Evolutionary conservation across 2,888 invertebrate species (phyloP), one percentile per base, ranked within the genome.

Genomic region (Didymodactylos carnosus): DNA sequence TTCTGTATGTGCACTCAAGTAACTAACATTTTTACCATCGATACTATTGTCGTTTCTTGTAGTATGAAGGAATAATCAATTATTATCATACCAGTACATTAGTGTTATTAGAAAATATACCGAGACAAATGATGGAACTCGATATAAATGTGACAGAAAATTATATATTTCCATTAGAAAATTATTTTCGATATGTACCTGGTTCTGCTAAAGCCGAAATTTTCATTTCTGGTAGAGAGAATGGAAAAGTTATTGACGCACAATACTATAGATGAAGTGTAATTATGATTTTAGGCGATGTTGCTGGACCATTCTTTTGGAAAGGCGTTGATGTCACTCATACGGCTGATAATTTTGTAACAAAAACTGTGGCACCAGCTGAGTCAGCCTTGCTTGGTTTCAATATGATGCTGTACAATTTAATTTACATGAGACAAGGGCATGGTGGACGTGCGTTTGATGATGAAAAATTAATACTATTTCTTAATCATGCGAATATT

Each of bases 321-420:
- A 16, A 70, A 40, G 39, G 39, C 8, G 11, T 2, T 10, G 39
- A 70, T 14, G 27, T n/a, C 8, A 1, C 19, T 10, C n/a, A 35
- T 19, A 62, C 62, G n/a, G 29, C 70, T n/a, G 70, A 70, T 70
- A 70, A 70, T 70, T 25, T 41, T 25, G 27, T 70, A 6, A 25
- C n/a, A 19, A 70, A 40, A 27, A 39, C 70, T 11, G 39, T 70
- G 29, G 85, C 85, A 75, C 83, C 84, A 7, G 94, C 90, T 0
- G 95, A 97, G 82, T 93, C 93, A 83, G 93, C 91, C 81, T 90
- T 94, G 87, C 95, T 93, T 85, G 93, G 93, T 78, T 94, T 97
- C 84, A 94, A 94, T 0, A 91, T 91, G 23, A 94, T 93, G 84
- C 88, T 94, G 83, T 91, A 92, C 84, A 90, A 92, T 0, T 88